Conservation (phyloP, 2,113 vertebrate species). For the Tylochromis polylepis region DNA sequence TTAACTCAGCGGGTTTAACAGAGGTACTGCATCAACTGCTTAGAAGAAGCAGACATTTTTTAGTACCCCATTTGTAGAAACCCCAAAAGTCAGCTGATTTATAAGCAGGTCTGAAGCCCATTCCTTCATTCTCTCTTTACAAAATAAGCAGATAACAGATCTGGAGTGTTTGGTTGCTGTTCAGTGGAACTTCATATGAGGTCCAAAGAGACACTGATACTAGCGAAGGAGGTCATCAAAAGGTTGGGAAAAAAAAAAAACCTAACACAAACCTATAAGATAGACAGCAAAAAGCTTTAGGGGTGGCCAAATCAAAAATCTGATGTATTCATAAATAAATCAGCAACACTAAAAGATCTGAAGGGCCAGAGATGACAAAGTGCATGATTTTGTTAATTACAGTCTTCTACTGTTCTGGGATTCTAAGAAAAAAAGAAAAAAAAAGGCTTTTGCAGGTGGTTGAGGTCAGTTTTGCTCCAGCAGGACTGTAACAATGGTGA, state of each 20-base stretch:
- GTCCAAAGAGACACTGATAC: neutral
- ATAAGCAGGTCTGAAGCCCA: neutral
- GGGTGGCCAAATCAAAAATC: neutral
- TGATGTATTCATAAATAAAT: neutral
- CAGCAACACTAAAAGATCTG: neutral
- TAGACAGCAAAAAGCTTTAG: neutral
- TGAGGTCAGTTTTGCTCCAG: constrained; percentile 39
- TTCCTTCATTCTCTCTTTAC: neutral
- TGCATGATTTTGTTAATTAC: neutral
- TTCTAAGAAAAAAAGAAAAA: neutral
- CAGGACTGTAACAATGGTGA: constrained; percentile 7
- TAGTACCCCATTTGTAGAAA: neutral
- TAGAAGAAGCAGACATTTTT: neutral
- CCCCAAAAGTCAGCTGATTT: neutral
- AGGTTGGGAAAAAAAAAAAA: neutral
- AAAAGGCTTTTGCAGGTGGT: constrained; percentile 29
- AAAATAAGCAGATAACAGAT: neutral
- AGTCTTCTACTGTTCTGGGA: neutral
- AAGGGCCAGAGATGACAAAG: neutral
- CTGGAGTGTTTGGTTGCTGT: neutral
- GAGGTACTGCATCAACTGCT: neutral
- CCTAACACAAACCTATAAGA: neutral
- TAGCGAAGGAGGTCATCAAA: neutral
- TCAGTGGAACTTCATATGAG: neutral
- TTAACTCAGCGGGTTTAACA: neutral